phyloP scores from a whole-genome alignment of 2,888 invertebrate species.

The Thumatha senex region DNA sequence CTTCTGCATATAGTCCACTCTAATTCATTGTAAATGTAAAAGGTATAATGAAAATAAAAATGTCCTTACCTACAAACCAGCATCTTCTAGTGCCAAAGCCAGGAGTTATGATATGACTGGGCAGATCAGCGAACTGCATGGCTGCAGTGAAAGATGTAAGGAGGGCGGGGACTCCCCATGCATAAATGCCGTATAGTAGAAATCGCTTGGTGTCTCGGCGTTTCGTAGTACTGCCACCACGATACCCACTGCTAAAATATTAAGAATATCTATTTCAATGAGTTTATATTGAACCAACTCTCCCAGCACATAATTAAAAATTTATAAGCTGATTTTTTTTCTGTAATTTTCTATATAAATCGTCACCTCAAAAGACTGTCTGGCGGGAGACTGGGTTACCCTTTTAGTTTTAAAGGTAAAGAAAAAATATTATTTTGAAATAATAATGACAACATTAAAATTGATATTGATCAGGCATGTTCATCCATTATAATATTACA shows the following conservation, averaged over 20 bases:
- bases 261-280: neutral
- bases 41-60: neutral
- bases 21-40: no score
- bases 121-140: slow-evolving; percentile 81
- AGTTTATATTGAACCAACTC: neutral
- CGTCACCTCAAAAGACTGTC: no score
- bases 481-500: no score
- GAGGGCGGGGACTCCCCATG: slow-evolving; percentile 86
- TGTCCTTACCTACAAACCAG: slow-evolving; percentile 83
- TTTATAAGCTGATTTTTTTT: no score
- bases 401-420: no score
- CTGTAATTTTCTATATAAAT: no score
- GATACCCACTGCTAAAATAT: slow-evolving; percentile 72
- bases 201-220: slow-evolving; percentile 84
- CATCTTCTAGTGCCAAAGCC: slow-evolving; percentile 79
- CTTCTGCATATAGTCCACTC: no score
- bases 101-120: slow-evolving; percentile 73
- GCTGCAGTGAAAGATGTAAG: slow-evolving; percentile 76
- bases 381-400: no score
- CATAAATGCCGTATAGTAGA: slow-evolving; percentile 85
- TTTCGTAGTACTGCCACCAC: slow-evolving; percentile 68
- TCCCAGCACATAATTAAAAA: no score
- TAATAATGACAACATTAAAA: no score
- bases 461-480: no score
- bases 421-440: no score